Evolutionary conservation across 2,113 vertebrate genomes (phyloP), one percentile per base, ranked within the genome.

Genomic region (Thermophis baileyi): DNA sequence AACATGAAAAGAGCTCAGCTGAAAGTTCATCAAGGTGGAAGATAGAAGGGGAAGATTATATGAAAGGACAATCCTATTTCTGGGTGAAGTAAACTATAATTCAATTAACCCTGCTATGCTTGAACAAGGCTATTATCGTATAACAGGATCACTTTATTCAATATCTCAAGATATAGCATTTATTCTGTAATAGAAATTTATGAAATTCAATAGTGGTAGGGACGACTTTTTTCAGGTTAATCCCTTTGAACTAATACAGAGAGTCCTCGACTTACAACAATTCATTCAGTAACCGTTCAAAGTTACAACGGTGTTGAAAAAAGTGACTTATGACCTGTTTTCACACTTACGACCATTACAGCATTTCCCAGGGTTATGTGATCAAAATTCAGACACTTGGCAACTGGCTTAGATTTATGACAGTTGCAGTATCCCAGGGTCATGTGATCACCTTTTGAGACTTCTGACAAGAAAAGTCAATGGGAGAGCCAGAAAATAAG

Each of bases 161-260:
- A 35, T n/a, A 40, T 18, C 60, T 24, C 24, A 69, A 46, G 49
- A 25, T 93, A 89, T 35, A 86, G 10, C 10, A 12, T 20, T 51
- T 14, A 14, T 30, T 95, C 94, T 93, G 93, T 91, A 93, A 91
- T 63, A 87, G 0, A 88, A 4, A 25, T 89, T 94, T 95, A 94
- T 90, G 35, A 81, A 92, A 53, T 51, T 95, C 90, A 93, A 94
- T 92, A 95, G 93, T 27, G 50, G 90, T 6, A 95, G 92, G 35
- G 93, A n/a, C n/a, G 81, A 95, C 88, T 93, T 54, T 95, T 69
- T 92, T 95, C 92, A 96, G 63, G 95, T 88, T 94, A 96, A 96
- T 93, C 87, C 53, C 92, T 96, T 93, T 94, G 95, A 97, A 91
- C 86, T 96, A 97, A 93, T 74, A 96, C 63, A 18, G 14, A 69